Percentiles rank a stretch among this genome's conserved stretches.
Evolutionary conservation across 2,888 invertebrate species (phyloP).

Genomic region (Acronicta psi): DNA sequence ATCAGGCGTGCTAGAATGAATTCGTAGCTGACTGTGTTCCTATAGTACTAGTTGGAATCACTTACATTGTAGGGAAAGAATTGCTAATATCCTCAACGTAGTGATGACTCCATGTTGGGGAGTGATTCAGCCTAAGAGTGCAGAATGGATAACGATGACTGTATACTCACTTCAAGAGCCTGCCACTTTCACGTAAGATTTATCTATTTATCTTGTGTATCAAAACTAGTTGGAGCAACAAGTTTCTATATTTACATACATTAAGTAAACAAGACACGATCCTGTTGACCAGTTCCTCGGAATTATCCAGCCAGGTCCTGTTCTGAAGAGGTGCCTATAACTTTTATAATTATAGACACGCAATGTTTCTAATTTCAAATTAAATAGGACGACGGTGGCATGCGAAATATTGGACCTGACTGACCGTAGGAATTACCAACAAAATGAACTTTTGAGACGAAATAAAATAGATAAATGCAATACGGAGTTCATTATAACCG

Average conservation of each 20-base stretch:
- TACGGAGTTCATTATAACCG: slow-evolving; percentile 83
- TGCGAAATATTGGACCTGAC: slow-evolving; percentile 84
- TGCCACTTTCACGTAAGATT: slow-evolving; percentile 82
- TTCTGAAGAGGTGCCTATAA: too few relatives aligned
- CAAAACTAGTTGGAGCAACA: not conserved
- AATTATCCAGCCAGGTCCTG: not conserved
- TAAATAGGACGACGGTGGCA: slow-evolving; percentile 75
- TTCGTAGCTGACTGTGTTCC: too few relatives aligned
- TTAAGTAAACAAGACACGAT: not conserved
- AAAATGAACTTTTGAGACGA: slow-evolving; percentile 74
- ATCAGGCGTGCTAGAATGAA: too few relatives aligned
- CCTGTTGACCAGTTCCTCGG: not conserved
- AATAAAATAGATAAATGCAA: slow-evolving; percentile 79
- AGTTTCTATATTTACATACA: not conserved
- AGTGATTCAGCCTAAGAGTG: slow-evolving; percentile 75
- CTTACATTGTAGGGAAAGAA: slow-evolving; percentile 76
- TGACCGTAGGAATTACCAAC: slow-evolving; percentile 75
- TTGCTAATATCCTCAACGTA: slow-evolving; percentile 81
- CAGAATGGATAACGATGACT: slow-evolving; percentile 85
- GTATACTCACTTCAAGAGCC: slow-evolving; percentile 84
- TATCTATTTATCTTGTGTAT: slow-evolving; percentile 1
- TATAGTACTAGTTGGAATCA: not conserved
- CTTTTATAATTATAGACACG: too few relatives aligned
- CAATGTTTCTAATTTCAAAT: slow-evolving; percentile 6
- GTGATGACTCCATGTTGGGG: slow-evolving; percentile 87